A percentile compares a stretch with the other conserved stretches of the same genome.
Conservation (phyloP, 1,140 invertebrate species). For the Drosophila jambulina region DNA sequence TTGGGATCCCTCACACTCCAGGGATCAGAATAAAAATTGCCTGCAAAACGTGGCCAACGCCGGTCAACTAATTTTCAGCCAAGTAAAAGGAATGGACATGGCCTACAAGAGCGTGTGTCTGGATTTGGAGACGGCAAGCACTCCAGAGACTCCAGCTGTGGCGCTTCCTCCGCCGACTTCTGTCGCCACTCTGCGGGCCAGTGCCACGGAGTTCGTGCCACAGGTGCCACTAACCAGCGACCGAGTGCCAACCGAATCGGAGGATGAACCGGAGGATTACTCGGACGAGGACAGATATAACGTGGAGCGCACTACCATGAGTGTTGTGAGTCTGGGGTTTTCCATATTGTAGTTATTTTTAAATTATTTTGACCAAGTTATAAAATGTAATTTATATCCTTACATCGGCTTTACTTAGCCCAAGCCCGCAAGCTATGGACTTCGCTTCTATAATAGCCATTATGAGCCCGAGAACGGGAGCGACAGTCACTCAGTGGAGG, state of each 20-base stretch:
- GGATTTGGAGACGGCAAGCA: slow-evolving; percentile 6
- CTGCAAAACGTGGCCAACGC: slow-evolving; percentile 6
- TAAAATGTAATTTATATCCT: background rate
- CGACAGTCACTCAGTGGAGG: slow-evolving; percentile 18
- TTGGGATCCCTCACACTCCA: slow-evolving; percentile 1
- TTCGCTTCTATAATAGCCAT: slow-evolving; percentile 18
- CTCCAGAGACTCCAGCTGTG: background rate
- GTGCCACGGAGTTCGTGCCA: slow-evolving; percentile 42
- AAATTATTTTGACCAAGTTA: background rate
- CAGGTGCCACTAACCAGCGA: slow-evolving; percentile 24
- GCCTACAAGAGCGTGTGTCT: slow-evolving; percentile 14
- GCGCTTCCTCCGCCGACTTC: background rate
- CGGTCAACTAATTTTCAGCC: background rate
- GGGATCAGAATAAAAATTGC: slow-evolving; percentile 14
- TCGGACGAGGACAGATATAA: slow-evolving; percentile 19
- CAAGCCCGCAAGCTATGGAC: slow-evolving; percentile 19
- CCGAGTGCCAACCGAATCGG: slow-evolving; percentile 4
- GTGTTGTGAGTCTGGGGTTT: slow-evolving; percentile 2
- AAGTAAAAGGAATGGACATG: slow-evolving; percentile 3
- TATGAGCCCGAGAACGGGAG: slow-evolving; percentile 12
- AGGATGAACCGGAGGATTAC: slow-evolving; percentile 11
- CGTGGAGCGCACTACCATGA: slow-evolving; percentile 7
- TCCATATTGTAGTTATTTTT: background rate
- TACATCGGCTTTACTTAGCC: background rate
- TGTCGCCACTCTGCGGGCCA: slow-evolving; percentile 23